phyloP scores from a whole-genome alignment of 1,140 invertebrate genomes.

The Drosophila rhopaloa region DNA sequence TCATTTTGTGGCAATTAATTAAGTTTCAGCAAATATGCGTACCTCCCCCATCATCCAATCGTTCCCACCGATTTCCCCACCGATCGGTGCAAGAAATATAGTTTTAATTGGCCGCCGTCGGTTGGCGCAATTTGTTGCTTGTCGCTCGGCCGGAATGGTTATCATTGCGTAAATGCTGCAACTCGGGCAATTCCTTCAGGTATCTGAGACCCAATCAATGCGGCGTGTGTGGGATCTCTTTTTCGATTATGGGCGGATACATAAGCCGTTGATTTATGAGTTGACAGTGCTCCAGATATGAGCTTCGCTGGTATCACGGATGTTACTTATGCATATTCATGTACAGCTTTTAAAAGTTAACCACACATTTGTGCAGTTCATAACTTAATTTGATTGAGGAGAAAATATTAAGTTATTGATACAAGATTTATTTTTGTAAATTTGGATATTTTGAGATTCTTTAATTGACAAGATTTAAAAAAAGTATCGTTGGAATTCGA shows the following conservation, averaged over 20 bases:
- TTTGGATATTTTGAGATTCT: no score
- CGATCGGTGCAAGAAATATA: slow-evolving; percentile 27
- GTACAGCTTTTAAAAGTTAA: background rate
- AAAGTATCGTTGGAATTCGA: no score
- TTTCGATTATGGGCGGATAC: slow-evolving; percentile 33
- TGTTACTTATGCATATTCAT: slow-evolving; percentile 29
- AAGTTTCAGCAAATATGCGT: slow-evolving; percentile 42
- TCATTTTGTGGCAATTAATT: slow-evolving; percentile 48
- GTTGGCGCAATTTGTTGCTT: slow-evolving; percentile 41
- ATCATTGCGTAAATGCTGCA: slow-evolving; percentile 32
- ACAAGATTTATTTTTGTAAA: no score
- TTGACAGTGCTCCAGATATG: slow-evolving; percentile 35
- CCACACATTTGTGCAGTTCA: background rate
- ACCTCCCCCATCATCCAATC: slow-evolving; percentile 29
- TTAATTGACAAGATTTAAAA: no score
- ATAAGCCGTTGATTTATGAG: slow-evolving; percentile 21
- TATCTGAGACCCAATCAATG: slow-evolving; percentile 7
- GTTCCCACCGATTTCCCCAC: slow-evolving; percentile 15
- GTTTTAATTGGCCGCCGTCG: slow-evolving; percentile 37
- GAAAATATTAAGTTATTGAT: background rate
- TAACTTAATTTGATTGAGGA: background rate
- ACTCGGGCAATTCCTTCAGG: slow-evolving; percentile 8
- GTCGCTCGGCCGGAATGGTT: slow-evolving; percentile 22
- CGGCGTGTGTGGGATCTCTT: slow-evolving; percentile 30
- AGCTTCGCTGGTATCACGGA: slow-evolving; percentile 8